Evolutionary conservation across 1,140 invertebrate species (phyloP).

Genomic region (Drosophila busckii): DNA sequence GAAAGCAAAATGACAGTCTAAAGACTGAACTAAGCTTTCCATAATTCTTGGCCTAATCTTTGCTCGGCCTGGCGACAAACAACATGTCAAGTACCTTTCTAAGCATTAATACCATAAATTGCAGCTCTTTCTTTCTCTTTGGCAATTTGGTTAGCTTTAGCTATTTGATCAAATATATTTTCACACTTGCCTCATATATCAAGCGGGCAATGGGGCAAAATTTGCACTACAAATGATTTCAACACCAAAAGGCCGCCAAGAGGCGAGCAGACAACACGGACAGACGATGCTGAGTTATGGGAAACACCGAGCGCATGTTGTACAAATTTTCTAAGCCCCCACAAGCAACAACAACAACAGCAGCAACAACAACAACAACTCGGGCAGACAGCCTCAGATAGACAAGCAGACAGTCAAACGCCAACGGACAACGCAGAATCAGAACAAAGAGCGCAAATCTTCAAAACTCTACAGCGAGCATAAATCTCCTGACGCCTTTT

Average conservation of each 20-base stretch:
- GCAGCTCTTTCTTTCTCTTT: constrained; percentile 29
- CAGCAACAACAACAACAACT: constrained; percentile 11
- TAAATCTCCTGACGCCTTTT: constrained; percentile 73
- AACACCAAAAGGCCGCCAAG: constrained; percentile 68
- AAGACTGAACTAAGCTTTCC: no score
- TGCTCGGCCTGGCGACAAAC: no score
- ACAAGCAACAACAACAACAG: constrained; percentile 32
- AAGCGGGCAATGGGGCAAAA: constrained; percentile 56
- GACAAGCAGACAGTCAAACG: constrained; percentile 17
- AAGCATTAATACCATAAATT: constrained; percentile 50
- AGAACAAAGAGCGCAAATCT: constrained; percentile 48
- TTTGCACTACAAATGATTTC: constrained; percentile 78
- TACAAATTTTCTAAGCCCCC: constrained; percentile 58
- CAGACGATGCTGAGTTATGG: constrained; percentile 64
- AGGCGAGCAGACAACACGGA: constrained; percentile 10
- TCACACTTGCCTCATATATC: constrained; percentile 77
- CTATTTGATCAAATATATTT: constrained; percentile 76
- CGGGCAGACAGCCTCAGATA: constrained; percentile 1
- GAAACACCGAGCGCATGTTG: constrained; percentile 67
- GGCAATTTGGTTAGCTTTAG: constrained; percentile 35
- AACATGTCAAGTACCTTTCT: constrained; percentile 42
- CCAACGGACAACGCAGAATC: constrained; percentile 51
- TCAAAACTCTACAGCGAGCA: constrained; percentile 51
- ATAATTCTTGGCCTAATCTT: no score
- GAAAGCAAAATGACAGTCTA: constrained; percentile 11